phyloP scores from a whole-genome alignment of 2,888 invertebrate genomes.

The Lasioglossum leucozonium region DNA sequence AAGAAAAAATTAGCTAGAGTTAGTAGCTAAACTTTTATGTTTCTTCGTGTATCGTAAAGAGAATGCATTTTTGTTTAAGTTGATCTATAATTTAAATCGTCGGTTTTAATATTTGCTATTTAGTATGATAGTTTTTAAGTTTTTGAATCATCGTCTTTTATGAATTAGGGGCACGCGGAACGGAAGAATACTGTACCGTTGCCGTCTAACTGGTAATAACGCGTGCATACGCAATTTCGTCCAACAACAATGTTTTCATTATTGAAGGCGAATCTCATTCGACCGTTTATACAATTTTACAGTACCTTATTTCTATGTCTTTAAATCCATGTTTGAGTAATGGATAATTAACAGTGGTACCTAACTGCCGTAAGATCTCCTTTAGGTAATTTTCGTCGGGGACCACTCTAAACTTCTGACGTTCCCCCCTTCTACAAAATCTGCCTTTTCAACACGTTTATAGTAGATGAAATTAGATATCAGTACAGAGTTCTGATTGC shows the following conservation, averaged over 20 bases:
- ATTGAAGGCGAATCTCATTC: not conserved
- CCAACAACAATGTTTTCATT: conserved; percentile 30
- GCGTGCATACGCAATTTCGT: conserved; percentile 64
- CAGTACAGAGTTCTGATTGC: no score
- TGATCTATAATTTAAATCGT: not conserved
- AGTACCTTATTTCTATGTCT: conserved; percentile 1
- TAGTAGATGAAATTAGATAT: no score
- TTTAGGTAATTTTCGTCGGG: not conserved
- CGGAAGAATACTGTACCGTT: conserved; percentile 21
- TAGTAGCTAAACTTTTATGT: not conserved
- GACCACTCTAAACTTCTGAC: not conserved
- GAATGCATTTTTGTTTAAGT: no score
- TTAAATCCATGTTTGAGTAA: not conserved
- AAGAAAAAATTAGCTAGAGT: not conserved
- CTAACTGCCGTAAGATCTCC: not conserved
- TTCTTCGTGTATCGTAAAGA: no score
- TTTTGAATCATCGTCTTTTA: not conserved
- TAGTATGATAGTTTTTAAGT: not conserved
- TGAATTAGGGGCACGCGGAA: not conserved
- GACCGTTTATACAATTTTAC: not conserved
- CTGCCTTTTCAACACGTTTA: not conserved
- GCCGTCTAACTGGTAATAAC: conserved; percentile 13
- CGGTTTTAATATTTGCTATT: not conserved
- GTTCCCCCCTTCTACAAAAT: not conserved
- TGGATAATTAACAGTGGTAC: not conserved